Conservation (phyloP, 1,140 invertebrate genomes). For the Drosophila jambulina region DNA sequence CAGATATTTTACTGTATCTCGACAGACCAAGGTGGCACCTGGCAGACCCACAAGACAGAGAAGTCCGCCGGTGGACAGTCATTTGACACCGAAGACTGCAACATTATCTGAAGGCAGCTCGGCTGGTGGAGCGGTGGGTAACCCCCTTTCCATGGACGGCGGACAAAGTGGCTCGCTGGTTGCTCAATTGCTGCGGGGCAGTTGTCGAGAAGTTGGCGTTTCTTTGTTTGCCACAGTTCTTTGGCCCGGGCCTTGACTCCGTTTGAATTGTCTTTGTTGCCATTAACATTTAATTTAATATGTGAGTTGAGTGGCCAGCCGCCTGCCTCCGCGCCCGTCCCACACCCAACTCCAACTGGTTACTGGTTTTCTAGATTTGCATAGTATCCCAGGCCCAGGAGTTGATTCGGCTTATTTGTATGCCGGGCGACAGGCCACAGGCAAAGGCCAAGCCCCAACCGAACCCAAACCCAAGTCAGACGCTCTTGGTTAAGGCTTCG, state of each 20-base stretch:
- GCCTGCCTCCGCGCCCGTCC: constrained; percentile 4
- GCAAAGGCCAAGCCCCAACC: constrained; percentile 17
- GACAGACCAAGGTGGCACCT: constrained; percentile 35
- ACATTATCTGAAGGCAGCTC: constrained; percentile 15
- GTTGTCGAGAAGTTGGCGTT: constrained; percentile 29
- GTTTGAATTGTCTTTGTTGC: constrained; percentile 68
- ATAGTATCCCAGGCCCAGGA: constrained; percentile 31
- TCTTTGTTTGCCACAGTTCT: constrained; percentile 59
- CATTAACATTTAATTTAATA: constrained; percentile 72
- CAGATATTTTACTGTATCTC: neutral
- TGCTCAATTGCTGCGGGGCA: constrained; percentile 55
- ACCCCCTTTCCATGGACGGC: neutral
- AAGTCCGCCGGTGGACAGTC: constrained; percentile 47
- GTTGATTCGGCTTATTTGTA: constrained; percentile 65
- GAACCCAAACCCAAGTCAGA: constrained; percentile 10
- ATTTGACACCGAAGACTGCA: constrained; percentile 63
- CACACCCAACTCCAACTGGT: constrained; percentile 33
- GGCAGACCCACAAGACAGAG: constrained; percentile 14
- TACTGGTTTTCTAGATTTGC: constrained; percentile 35
- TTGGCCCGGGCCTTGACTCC: constrained; percentile 74
- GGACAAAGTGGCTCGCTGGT: constrained; percentile 36
- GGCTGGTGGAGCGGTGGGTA: neutral
- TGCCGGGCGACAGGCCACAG: constrained; percentile 50
- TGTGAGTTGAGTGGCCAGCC: constrained; percentile 36
- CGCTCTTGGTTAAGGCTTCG: constrained; percentile 33